Conservation (phyloP, 2,113 vertebrate genomes). For the Excalfactoria chinensis region DNA sequence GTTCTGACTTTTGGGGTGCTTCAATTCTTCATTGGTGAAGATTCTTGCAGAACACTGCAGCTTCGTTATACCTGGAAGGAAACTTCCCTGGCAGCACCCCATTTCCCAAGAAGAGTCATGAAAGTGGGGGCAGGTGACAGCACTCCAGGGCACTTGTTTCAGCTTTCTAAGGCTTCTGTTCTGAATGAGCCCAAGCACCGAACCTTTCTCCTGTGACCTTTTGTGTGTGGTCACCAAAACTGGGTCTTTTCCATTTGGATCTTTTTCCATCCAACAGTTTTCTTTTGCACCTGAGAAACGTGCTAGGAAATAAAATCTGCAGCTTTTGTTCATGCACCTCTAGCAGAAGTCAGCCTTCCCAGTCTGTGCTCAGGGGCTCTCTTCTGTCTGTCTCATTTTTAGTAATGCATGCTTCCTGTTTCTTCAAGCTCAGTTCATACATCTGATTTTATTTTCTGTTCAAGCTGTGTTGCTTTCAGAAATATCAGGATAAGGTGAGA, state of each 20-base stretch:
- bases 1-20: neutral
- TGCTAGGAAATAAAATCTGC: neutral
- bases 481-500: neutral
- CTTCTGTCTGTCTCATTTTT: neutral
- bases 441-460: neutral
- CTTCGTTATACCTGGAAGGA: conserved; percentile 13
- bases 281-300: neutral
- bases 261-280: neutral
- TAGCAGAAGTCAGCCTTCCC: neutral
- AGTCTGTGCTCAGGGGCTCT: neutral
- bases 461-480: neutral
- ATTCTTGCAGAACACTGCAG: conserved; percentile 1
- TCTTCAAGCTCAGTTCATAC: neutral
- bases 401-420: neutral
- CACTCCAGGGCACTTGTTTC: conserved; percentile 21
- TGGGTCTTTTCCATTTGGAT: neutral
- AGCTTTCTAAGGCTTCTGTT: conserved; percentile 43
- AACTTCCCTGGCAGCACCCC: neutral
- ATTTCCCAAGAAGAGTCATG: neutral
- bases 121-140: neutral
- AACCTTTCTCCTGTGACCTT: neutral
- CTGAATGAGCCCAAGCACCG: neutral
- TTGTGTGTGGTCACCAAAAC: neutral
- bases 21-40: neutral
- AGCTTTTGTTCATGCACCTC: neutral